Evolutionary conservation across 2,888 invertebrate species (phyloP), one percentile per base, ranked within the genome.

Genomic region (Drosophila dives): DNA sequence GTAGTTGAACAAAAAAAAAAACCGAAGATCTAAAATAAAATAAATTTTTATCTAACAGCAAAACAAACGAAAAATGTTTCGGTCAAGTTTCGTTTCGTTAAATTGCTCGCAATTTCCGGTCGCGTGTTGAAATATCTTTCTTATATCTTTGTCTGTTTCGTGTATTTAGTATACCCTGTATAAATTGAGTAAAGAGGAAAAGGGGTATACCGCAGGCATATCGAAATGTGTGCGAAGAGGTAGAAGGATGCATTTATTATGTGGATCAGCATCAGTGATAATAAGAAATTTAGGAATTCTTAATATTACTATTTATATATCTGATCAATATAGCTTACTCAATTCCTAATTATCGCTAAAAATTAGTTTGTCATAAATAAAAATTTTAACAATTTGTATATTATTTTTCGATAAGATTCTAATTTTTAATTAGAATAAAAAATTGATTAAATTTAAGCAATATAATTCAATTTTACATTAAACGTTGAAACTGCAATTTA

Each of bases 21-120:
- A 34, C 70, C 63, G 56, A 73, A 64, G 55, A 53, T 61, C 45
- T 64, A 54, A 49, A 55, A 60, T 68, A 56, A 66, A 69, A 56
- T 42, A 53, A 58, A 68, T 76, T 67, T 62, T 23, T 20, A 67
- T 62, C 48, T 66, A 71, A 54, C 68, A 64, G 71, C 56, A 70
- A 34, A 45, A 53, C 49, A 60, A 48, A 61, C 63, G 55, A 68
- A 77, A 70, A 72, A 67, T 53, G 69, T 62, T 83, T 75, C 75
- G 68, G 71, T 75, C 75, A 66, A 75, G 76, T 86, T 79, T 83
- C 70, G 61, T 75, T 75, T 68, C 59, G 58, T 65, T 83, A 83
- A 90, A 91, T 91, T 89, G 75, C 64, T 76, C 72, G 84, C 81
- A 90, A 92, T 91, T 92, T 91, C 91, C 91, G 92, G 90, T 92